Conservation (phyloP, 2,113 vertebrate species). For the Pygoscelis antarcticus region DNA sequence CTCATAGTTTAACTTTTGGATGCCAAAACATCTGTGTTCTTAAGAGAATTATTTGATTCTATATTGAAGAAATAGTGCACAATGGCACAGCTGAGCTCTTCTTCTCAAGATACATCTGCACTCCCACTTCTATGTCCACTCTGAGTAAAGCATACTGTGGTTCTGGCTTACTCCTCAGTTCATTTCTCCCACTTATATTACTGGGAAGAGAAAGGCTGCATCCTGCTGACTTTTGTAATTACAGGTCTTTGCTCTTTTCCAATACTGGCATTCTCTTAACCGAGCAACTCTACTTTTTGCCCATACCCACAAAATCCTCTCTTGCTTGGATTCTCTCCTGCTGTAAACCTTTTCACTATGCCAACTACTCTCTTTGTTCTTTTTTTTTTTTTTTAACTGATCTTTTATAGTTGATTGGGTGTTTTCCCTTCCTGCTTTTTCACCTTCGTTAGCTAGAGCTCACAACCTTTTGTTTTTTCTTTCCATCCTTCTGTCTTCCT, state of each 20-base stretch:
- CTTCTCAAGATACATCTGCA: not conserved
- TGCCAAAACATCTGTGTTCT: not conserved
- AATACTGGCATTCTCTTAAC: not conserved
- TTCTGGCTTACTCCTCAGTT: not conserved
- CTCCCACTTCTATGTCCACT: not conserved
- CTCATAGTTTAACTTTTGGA: not conserved
- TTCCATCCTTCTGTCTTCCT: not conserved
- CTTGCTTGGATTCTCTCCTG: not conserved
- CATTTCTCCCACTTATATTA: not conserved
- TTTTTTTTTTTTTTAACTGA: not conserved
- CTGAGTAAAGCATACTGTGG: not conserved
- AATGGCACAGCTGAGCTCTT: not conserved
- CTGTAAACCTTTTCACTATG: not conserved
- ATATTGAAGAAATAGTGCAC: not conserved
- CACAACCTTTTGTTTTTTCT: not conserved
- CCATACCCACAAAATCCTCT: not conserved
- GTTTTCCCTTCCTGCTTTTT: not conserved
- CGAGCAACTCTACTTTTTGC: not conserved
- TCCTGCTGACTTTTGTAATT: not conserved
- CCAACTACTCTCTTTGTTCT: not conserved
- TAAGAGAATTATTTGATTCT: not conserved
- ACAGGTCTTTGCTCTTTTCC: not conserved
- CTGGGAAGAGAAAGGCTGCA: not conserved
- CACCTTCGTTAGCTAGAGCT: not conserved
- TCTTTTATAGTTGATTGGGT: not conserved